Base-by-base conservation (phyloP, 2,888 invertebrate species). In the Campoletis raptor region DNA sequence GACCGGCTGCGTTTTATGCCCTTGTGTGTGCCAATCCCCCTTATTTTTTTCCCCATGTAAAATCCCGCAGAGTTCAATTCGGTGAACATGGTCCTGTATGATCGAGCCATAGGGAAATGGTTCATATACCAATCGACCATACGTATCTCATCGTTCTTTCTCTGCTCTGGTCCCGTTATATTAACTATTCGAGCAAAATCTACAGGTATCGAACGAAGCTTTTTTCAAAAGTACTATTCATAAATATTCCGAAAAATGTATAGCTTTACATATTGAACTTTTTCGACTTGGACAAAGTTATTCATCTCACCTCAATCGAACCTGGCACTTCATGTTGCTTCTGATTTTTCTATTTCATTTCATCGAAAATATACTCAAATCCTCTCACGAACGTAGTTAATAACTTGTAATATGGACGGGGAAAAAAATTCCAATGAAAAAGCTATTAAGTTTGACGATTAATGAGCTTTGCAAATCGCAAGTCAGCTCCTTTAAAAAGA, bases 1-100 rank as follows among this genome's bases (percentile, higher is more conserved):
- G 77, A 88, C 89, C 91, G 91, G 86, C 90, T 92, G 91, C 91
- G 89, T 90, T 90, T 91, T 91, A 92, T 91, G 90, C 88, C 87
- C 88, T 73, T 54, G 30, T 67, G 12, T 42, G 40, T 52, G 77
- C 40, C 37, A 15, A 84, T 88, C 89, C 76, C 54, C 54, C 79
- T 79, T 79, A 21, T 77, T 64, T 69, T 37, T 15, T 64, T 45
- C 48, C 5, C n/a, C 37, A 21, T 61, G 10, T 12, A 52, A 42
- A 66, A n/a, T 21, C 24, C n/a, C 42, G 48, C n/a, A 1, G 8
- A 42, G 66, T 42, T 67, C 73, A 81, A 40, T 21, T 12, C 15
- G 37, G n/a, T 52, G 57, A 79, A 79, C 24, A 54, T 15, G 37
- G 9, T 36, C 40, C 6, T 40, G 24, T 67, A 40, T 21, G 67